These are phyloP conservation scores for Greenwoodochromis staneri DNA, from an alignment of 2,113 vertebrate species.

Conservation along the genomic window DNA sequence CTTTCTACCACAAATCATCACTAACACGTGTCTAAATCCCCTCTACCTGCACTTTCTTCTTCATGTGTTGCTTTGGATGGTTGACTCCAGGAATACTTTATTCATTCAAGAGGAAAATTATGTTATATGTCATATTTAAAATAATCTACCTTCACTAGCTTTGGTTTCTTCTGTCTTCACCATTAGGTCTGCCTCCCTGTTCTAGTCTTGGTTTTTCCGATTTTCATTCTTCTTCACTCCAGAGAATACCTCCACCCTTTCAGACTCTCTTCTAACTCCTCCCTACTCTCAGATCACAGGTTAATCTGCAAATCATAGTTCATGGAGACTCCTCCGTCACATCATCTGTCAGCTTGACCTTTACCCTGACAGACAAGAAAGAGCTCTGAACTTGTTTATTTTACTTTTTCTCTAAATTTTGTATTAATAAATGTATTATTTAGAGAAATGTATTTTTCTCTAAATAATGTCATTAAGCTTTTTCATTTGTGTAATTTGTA, in stretches of 20 bases:
- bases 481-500: neutral
- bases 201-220: neutral
- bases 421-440: neutral
- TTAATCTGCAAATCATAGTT: neutral
- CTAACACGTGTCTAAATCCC: neutral
- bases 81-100: neutral
- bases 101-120: neutral
- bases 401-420: neutral
- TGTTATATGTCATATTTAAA: neutral
- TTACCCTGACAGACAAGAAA: neutral
- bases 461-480: neutral
- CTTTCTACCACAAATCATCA: neutral
- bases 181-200: neutral
- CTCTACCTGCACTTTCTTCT: neutral
- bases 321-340: neutral
- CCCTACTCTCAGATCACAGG: neutral
- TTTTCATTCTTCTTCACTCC: neutral
- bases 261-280: rapidly evolving
- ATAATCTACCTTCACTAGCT: neutral
- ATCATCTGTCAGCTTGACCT: neutral
- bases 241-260: neutral
- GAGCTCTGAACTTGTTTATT: neutral
- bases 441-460: neutral
- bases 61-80: neutral
- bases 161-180: neutral